phyloP scores from a whole-genome alignment of 2,888 invertebrate genomes.

The Eupithecia vulgata region DNA sequence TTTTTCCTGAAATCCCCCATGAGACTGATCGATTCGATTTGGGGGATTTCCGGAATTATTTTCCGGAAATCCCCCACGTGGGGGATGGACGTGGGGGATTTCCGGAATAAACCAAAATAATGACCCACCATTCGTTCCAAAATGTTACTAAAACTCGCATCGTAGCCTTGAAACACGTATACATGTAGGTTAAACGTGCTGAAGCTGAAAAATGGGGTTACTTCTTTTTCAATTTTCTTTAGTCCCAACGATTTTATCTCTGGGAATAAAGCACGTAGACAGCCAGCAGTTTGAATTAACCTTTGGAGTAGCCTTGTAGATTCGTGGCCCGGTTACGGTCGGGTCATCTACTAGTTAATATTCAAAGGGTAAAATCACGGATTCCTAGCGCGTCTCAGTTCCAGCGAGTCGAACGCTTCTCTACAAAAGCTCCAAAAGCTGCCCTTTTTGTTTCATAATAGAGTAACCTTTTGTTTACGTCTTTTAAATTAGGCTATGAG shows the following conservation, averaged over 20 bases:
- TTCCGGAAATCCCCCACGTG: no score
- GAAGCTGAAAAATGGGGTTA: conserved; percentile 41
- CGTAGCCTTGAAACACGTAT: conserved; percentile 36
- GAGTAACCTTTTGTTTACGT: conserved; percentile 52
- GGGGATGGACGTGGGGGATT: no score
- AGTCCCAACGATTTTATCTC: conserved; percentile 50
- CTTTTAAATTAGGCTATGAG: conserved; percentile 37
- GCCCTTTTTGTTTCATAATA: conserved; percentile 63
- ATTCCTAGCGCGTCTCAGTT: conserved; percentile 74
- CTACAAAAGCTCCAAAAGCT: conserved; percentile 56
- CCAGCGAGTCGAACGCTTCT: conserved; percentile 45
- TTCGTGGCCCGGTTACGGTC: conserved; percentile 70
- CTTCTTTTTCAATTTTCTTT: conserved; percentile 53
- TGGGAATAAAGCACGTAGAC: conserved; percentile 58
- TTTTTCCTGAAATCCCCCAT: no score
- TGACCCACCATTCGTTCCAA: conserved; percentile 27
- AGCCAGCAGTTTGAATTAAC: conserved; percentile 70
- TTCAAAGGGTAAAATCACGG: conserved; percentile 79
- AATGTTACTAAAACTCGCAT: conserved; percentile 31
- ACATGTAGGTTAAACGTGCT: conserved; percentile 41
- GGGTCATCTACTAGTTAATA: conserved; percentile 81
- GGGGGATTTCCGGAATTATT: no score
- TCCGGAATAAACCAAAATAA: no score
- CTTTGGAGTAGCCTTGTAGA: conserved; percentile 67
- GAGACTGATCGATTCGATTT: no score